These are phyloP conservation scores for Epinotia brunnichana DNA, from an alignment of 2,888 invertebrate species.

Conservation along the genomic window DNA sequence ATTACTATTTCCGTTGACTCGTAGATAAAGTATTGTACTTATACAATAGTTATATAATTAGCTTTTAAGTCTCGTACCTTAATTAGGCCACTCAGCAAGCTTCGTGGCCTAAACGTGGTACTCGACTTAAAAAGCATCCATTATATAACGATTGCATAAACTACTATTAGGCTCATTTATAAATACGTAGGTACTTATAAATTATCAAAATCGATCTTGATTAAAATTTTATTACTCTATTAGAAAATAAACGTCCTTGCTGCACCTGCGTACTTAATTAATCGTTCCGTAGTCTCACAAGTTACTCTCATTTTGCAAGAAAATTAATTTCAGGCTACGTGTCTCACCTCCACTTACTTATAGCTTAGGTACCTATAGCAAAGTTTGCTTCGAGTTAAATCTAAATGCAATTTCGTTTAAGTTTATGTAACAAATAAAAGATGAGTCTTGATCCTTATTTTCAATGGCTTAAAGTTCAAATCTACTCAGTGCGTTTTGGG, in stretches of 20 bases:
- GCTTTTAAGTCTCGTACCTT: too few species aligned
- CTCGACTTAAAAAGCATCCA: too few species aligned
- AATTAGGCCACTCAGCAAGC: too few species aligned
- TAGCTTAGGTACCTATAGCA: constrained; percentile 40
- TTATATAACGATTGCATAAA: too few species aligned
- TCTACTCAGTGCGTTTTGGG: not conserved
- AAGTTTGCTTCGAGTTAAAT: constrained; percentile 26
- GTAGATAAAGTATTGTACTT: too few species aligned
- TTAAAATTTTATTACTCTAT: constrained; percentile 29
- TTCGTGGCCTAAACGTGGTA: too few species aligned
- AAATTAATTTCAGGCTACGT: constrained; percentile 51
- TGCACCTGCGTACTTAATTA: constrained; percentile 66
- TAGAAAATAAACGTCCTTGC: constrained; percentile 49
- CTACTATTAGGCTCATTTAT: constrained; percentile 1
- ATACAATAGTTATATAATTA: too few species aligned
- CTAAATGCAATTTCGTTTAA: constrained; percentile 32
- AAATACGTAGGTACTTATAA: not conserved
- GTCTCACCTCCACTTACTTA: constrained; percentile 35
- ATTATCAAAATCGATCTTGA: constrained; percentile 20
- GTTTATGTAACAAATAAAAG: constrained; percentile 15
- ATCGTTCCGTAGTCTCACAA: constrained; percentile 55
- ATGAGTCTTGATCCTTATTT: constrained; percentile 3
- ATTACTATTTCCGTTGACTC: too few species aligned
- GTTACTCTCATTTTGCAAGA: constrained; percentile 53
- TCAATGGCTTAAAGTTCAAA: constrained; percentile 2